Conservation (phyloP, 1,140 invertebrate species). For the Idris sp. region DNA sequence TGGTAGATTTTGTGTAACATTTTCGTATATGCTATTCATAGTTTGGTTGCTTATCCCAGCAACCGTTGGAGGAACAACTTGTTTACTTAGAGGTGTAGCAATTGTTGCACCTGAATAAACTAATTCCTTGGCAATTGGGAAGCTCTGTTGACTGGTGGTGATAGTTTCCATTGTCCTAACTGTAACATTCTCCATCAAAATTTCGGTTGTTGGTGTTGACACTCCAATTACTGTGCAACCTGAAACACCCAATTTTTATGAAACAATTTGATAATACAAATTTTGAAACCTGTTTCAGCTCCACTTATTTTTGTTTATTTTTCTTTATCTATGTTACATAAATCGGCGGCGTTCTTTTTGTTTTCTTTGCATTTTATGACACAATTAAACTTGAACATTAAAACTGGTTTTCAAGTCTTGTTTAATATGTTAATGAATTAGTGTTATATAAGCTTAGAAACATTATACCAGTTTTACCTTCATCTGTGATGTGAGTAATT, state of each 20-base stretch:
- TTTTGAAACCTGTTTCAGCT: not conserved
- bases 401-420: constrained; percentile 36
- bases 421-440: constrained; percentile 11
- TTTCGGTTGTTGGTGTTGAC: constrained; percentile 22
- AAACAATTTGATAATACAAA: too few species aligned
- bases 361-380: constrained; percentile 6
- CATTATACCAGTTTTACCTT: constrained; percentile 39
- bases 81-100: constrained; percentile 11
- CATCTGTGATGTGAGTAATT: constrained; percentile 22
- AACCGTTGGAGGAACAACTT: constrained; percentile 7
- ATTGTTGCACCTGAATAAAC: constrained; percentile 19
- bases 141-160: constrained; percentile 31
- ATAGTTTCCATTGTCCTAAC: constrained; percentile 17
- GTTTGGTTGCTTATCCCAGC: constrained; percentile 28
- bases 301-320: too few species aligned
- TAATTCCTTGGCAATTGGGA: constrained; percentile 40
- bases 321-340: too few species aligned
- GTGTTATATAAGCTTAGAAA: constrained; percentile 34
- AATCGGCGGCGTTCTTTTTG: too few species aligned
- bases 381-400: constrained; percentile 14
- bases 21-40: constrained; percentile 17
- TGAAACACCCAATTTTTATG: constrained; percentile 10
- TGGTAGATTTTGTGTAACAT: constrained; percentile 18
- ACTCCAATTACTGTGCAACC: constrained; percentile 30
- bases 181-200: constrained; percentile 17